These are phyloP conservation scores for Hepsetus odoe DNA, from an alignment of 2,113 vertebrate species.

Conservation along the genomic window DNA sequence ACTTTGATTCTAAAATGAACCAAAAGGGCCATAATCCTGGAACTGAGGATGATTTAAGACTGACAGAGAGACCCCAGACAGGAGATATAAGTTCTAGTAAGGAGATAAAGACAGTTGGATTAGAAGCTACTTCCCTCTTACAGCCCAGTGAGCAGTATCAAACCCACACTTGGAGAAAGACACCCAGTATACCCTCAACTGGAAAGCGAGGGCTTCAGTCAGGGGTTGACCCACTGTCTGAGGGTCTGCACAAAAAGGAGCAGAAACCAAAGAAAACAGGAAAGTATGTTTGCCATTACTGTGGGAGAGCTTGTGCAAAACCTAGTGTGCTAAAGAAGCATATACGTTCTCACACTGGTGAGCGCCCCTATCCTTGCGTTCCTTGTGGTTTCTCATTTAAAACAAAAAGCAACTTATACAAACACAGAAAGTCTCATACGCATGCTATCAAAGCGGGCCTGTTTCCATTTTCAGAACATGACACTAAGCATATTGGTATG, in stretches of 20 bases:
- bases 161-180: conserved; percentile 83
- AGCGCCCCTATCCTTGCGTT: conserved; percentile 93
- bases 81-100: conserved; percentile 32
- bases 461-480: conserved; percentile 87
- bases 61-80: conserved; percentile 29
- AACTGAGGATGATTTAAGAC: conserved; percentile 42
- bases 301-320: conserved; percentile 98
- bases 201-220: conserved; percentile 86
- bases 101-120: conserved; percentile 49
- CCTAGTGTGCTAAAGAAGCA: conserved; percentile 98
- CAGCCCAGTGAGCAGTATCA: conserved; percentile 78
- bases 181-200: conserved; percentile 79
- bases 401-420: conserved; percentile 99
- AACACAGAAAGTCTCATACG: conserved; percentile 98
- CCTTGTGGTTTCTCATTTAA: conserved; percentile 99
- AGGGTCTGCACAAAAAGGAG: conserved; percentile 87
- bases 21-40: conserved; percentile 32
- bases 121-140: conserved; percentile 74
- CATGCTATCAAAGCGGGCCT: conserved; percentile 96
- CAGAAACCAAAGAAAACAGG: conserved; percentile 94
- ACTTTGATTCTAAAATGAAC: conserved; percentile 33
- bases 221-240: conserved; percentile 81
- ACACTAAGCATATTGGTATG: conserved; percentile 81
- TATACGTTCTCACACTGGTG: conserved; percentile 96
- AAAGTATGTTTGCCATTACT: conserved; percentile 97